phyloP scores from a whole-genome alignment of 2,113 vertebrate species.

The Poeciliopsis turrubarensis region DNA sequence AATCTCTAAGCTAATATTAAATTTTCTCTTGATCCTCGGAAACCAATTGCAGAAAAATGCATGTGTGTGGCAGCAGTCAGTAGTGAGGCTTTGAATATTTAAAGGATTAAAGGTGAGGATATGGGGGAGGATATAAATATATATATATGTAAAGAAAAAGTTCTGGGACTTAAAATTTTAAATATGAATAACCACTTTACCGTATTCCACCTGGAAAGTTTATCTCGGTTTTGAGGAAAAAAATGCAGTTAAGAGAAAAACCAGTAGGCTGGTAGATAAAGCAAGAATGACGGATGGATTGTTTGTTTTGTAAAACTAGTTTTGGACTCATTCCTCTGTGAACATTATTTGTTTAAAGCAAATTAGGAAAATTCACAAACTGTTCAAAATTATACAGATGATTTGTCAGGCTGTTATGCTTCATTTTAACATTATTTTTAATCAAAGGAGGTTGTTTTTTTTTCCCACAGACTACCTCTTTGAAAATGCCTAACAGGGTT shows the following conservation, averaged over 20 bases:
- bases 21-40: slow-evolving; percentile 31
- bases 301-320: background rate
- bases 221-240: background rate
- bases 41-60: slow-evolving; percentile 3
- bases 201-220: background rate
- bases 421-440: background rate
- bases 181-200: background rate
- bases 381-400: background rate
- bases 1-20: slow-evolving; percentile 52
- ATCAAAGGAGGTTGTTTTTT: background rate
- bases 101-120: background rate
- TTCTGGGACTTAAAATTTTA: background rate
- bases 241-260: background rate
- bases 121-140: background rate
- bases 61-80: background rate
- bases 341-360: background rate
- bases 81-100: slow-evolving; percentile 18
- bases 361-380: background rate
- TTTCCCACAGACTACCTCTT: background rate
- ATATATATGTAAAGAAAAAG: slow-evolving; percentile 14
- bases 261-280: background rate
- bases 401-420: background rate
- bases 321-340: background rate
- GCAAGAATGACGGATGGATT: background rate
- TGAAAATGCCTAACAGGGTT: background rate